A percentile compares a stretch with the other conserved stretches of the same genome.
phyloP scores from a whole-genome alignment of 1,140 invertebrate species.

The Calliphora vicina region DNA sequence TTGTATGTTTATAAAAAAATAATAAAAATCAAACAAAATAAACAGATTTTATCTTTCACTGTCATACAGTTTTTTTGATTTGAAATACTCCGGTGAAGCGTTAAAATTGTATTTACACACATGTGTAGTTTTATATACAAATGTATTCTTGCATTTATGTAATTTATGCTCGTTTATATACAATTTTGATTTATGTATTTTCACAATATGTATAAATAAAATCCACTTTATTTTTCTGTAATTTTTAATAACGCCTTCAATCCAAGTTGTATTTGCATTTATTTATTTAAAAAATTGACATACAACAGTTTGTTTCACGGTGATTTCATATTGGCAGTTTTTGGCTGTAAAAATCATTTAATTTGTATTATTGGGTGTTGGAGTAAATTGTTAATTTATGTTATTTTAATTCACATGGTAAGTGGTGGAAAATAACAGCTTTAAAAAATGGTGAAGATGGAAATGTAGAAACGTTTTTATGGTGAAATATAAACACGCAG shows the following conservation, averaged over 20 bases:
- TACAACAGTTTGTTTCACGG: background rate
- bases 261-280: background rate
- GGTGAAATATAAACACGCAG: too few species aligned
- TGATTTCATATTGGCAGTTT: background rate
- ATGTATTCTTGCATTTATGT: background rate
- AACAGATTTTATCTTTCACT: constrained; percentile 6
- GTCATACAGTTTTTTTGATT: background rate
- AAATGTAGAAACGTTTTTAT: too few species aligned
- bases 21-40: background rate
- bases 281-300: background rate
- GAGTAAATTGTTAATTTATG: too few species aligned
- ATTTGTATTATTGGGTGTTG: background rate
- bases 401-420: too few species aligned
- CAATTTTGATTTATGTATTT: background rate
- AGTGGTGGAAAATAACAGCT: too few species aligned
- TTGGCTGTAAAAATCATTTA: background rate
- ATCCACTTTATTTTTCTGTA: background rate
- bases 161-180: background rate
- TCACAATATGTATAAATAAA: background rate
- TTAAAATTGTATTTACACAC: background rate
- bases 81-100: background rate
- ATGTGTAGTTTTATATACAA: too few species aligned
- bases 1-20: background rate
- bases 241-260: background rate
- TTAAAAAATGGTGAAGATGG: too few species aligned